Conservation (phyloP, 2,888 invertebrate genomes). For the Catocala nupta region DNA sequence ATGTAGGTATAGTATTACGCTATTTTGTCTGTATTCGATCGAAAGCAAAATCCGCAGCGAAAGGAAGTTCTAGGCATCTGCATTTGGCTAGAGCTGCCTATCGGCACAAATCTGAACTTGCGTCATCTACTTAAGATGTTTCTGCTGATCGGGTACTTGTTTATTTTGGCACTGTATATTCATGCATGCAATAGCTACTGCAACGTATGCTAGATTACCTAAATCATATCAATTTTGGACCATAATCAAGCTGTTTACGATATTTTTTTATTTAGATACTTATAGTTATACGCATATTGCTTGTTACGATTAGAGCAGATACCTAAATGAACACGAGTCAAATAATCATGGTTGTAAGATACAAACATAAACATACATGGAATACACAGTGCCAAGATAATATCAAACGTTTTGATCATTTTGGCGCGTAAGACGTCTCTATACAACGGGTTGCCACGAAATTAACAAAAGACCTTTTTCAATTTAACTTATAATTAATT, state of each 20-base stretch:
- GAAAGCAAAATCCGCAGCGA: no score
- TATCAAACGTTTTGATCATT: conserved; percentile 54
- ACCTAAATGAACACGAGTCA: conserved; percentile 13
- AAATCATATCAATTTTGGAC: conserved; percentile 20
- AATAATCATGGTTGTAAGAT: conserved; percentile 8
- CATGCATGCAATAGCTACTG: conserved; percentile 43
- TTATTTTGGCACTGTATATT: conserved; percentile 53
- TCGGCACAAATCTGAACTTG: no score
- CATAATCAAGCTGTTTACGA: conserved; percentile 8
- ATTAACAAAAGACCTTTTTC: conserved; percentile 22
- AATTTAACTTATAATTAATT: conserved; percentile 17
- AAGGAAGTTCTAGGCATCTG: no score
- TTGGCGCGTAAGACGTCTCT: conserved; percentile 64
- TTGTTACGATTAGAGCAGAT: conserved; percentile 24
- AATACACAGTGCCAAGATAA: conserved; percentile 65
- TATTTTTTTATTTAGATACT: conserved; percentile 7
- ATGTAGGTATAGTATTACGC: no score
- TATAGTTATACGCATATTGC: conserved; percentile 21
- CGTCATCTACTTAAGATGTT: conserved; percentile 5
- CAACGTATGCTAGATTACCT: conserved; percentile 25
- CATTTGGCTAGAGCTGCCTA: no score
- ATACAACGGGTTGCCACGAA: conserved; percentile 72
- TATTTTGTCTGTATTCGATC: no score
- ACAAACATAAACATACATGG: conserved; percentile 28
- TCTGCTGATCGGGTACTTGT: conserved; percentile 37